Evolutionary conservation across 2,797 vertebrate species (phyloP).

Genomic region (Florisuga fusca): DNA sequence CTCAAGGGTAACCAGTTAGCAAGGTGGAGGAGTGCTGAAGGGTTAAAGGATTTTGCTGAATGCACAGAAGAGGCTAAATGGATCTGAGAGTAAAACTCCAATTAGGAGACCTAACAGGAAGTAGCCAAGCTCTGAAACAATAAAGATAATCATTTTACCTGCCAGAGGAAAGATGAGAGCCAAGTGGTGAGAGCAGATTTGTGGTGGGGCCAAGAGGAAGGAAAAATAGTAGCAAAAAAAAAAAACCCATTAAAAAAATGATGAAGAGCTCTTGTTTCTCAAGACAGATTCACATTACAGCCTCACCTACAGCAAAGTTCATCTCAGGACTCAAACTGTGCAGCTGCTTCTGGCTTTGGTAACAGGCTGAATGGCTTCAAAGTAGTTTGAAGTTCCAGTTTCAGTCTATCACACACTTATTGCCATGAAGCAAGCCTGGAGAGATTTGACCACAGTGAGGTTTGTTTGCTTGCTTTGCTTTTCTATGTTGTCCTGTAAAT

Average conservation of each 20-base stretch:
- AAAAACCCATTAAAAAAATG: too few species aligned
- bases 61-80: slow-evolving; percentile 34
- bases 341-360: background rate
- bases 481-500: background rate
- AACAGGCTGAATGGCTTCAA: background rate
- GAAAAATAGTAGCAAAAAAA: background rate
- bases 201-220: background rate
- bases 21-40: background rate
- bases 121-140: slow-evolving; percentile 51
- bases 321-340: background rate
- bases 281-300: background rate
- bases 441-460: background rate
- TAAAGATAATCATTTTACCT: slow-evolving; percentile 42
- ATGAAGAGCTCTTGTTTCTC: background rate
- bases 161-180: slow-evolving; percentile 45
- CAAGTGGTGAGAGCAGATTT: background rate
- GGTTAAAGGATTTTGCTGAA: slow-evolving; percentile 40
- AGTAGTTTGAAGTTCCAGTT: background rate
- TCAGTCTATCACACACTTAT: background rate
- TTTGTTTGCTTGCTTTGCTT: background rate
- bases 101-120: slow-evolving; percentile 50
- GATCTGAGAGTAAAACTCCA: slow-evolving; percentile 56
- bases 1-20: background rate
- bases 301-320: slow-evolving; percentile 2
- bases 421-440: background rate